Percentiles rank a stretch among this genome's conserved stretches.
phyloP scores from a whole-genome alignment of 2,888 invertebrate species.

The Dryobotodes eremita region DNA sequence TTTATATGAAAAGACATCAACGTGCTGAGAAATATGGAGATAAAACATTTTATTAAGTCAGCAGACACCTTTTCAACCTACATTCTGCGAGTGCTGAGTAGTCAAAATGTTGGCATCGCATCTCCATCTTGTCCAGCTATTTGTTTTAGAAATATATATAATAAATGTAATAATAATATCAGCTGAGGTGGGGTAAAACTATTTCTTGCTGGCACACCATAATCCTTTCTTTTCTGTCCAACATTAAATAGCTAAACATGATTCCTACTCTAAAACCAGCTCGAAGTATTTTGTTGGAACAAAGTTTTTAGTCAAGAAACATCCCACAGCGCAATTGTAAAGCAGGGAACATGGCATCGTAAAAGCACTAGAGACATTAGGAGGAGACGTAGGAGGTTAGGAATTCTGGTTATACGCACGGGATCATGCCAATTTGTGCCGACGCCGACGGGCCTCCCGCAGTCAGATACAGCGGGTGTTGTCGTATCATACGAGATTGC shows the following conservation, averaged over 20 bases:
- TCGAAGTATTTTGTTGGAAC: constrained; percentile 10
- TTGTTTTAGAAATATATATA: too few species aligned
- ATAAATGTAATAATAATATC: neutral
- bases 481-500: constrained; percentile 60
- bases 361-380: constrained; percentile 26
- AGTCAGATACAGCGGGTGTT: constrained; percentile 38
- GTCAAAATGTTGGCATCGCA: neutral
- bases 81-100: too few species aligned
- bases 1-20: neutral
- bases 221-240: neutral
- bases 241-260: constrained; percentile 20
- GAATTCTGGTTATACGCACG: constrained; percentile 19
- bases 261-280: constrained; percentile 16
- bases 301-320: constrained; percentile 9
- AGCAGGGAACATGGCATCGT: constrained; percentile 44
- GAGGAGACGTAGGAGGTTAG: constrained; percentile 39
- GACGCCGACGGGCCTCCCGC: constrained; percentile 3
- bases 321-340: constrained; percentile 48
- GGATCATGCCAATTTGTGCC: neutral
- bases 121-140: too few species aligned
- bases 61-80: neutral
- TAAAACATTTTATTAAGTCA: neutral
- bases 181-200: neutral
- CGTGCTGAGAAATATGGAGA: neutral
- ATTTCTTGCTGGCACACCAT: neutral